A percentile compares a stretch with the other conserved stretches of the same genome.
These are phyloP conservation scores for Sinentomon sp. DNA, from an alignment of 2,888 invertebrate genomes.

Conservation along the genomic window DNA sequence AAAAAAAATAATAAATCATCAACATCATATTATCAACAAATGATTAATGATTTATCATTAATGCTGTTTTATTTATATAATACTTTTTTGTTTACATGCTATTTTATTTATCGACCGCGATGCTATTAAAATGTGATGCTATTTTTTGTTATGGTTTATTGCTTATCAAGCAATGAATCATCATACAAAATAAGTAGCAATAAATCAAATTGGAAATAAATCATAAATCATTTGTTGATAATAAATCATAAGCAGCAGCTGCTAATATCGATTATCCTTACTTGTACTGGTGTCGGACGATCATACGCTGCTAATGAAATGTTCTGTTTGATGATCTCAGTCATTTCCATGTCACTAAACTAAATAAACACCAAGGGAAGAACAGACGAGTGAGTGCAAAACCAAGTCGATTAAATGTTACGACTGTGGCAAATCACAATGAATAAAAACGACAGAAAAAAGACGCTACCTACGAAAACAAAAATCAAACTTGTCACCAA, in stretches of 20 bases:
- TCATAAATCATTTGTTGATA: neutral
- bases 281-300: slow-evolving; percentile 60
- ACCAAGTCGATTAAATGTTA: neutral
- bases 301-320: slow-evolving; percentile 66
- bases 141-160: too few species aligned
- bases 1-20: too few species aligned
- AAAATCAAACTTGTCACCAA: too few species aligned
- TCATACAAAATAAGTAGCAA: neutral
- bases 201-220: neutral
- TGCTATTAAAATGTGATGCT: too few species aligned
- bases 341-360: slow-evolving; percentile 89
- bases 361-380: slow-evolving; percentile 20
- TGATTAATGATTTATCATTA: too few species aligned
- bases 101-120: too few species aligned
- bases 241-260: neutral
- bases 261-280: slow-evolving; percentile 7
- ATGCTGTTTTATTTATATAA: too few species aligned
- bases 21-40: too few species aligned
- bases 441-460: too few species aligned
- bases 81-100: too few species aligned
- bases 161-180: neutral
- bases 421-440: too few species aligned
- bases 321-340: slow-evolving; percentile 75
- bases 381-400: neutral
- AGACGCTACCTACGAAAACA: too few species aligned